Percentiles rank a stretch among this genome's conserved stretches.
phyloP scores from a whole-genome alignment of 2,113 vertebrate genomes.

The Turnix velox region DNA sequence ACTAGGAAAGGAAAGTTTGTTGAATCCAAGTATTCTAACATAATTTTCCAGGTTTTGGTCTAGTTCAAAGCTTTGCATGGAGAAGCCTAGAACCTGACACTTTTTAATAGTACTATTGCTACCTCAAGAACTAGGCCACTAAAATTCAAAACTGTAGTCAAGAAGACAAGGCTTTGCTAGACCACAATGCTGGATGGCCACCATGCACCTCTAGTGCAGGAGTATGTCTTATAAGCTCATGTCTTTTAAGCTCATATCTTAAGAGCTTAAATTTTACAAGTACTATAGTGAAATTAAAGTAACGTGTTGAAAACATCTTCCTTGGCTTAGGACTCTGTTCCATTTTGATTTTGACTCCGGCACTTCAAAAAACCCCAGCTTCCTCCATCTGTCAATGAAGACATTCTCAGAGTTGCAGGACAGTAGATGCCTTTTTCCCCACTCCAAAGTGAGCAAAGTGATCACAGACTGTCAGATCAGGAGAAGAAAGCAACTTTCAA shows the following conservation, averaged over 20 bases:
- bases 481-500: background rate
- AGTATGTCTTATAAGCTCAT: no score
- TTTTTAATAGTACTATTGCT: background rate
- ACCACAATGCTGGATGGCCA: background rate
- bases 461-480: background rate
- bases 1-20: background rate
- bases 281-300: background rate
- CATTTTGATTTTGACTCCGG: background rate
- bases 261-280: background rate
- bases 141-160: background rate
- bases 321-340: background rate
- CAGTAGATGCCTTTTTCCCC: background rate
- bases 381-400: background rate
- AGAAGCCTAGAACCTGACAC: background rate
- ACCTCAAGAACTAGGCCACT: background rate
- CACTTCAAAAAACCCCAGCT: background rate
- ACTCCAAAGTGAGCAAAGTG: background rate
- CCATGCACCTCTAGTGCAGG: background rate
- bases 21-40: background rate
- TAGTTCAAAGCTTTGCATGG: background rate
- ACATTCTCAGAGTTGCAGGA: background rate
- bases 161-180: background rate
- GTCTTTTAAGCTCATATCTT: background rate
- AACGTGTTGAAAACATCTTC: background rate
- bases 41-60: background rate